A percentile compares a stretch with the other conserved stretches of the same genome.
phyloP scores from a whole-genome alignment of 2,888 invertebrate species.

The Meloe dianella region DNA sequence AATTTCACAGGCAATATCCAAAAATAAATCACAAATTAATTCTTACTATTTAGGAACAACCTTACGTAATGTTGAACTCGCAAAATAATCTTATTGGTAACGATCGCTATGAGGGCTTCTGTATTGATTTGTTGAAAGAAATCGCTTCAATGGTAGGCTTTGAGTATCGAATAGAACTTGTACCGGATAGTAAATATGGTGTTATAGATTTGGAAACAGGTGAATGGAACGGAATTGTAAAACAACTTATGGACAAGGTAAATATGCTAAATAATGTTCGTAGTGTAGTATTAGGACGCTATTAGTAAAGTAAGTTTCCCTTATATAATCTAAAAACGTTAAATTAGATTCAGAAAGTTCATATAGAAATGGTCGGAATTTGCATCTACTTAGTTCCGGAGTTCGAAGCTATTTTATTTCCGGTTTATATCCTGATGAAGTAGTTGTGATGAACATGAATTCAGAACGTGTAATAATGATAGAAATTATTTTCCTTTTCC shows the following conservation, averaged over 20 bases:
- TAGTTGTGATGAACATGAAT: background rate
- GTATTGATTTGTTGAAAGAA: constrained; percentile 72
- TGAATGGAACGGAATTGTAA: constrained; percentile 76
- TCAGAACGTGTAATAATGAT: background rate
- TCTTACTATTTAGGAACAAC: constrained; percentile 53
- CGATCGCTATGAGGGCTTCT: constrained; percentile 74
- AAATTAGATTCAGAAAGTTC: constrained; percentile 2
- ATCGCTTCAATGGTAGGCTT: constrained; percentile 71
- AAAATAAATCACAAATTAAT: background rate
- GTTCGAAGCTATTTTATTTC: background rate
- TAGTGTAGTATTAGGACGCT: background rate
- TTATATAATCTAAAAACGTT: background rate
- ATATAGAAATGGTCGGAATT: background rate
- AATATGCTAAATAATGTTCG: constrained; percentile 35
- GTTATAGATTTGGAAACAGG: constrained; percentile 75
- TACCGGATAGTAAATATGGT: constrained; percentile 74
- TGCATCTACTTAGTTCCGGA: background rate
- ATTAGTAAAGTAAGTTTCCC: background rate
- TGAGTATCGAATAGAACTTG: constrained; percentile 70
- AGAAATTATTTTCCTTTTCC: background rate
- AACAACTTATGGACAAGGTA: constrained; percentile 72
- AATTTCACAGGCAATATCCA: background rate
- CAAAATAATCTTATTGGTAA: constrained; percentile 65
- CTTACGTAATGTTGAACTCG: constrained; percentile 57
- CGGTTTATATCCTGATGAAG: background rate